Evolutionary conservation across 92 coral and sea anemone genomes (phyloP).

Genomic region (Zoanthus solanderi): DNA sequence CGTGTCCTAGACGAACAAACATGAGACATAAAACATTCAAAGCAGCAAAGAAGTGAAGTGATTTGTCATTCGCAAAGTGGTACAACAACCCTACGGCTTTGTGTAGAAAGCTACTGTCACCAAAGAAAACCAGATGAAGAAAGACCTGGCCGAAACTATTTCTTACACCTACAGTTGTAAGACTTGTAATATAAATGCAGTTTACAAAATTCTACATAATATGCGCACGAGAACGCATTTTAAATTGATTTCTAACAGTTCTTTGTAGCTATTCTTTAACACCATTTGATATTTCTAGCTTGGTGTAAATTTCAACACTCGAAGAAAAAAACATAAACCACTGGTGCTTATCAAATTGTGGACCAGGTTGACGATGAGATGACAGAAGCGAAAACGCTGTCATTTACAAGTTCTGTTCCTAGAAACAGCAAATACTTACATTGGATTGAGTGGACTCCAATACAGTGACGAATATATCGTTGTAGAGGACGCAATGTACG

Average conservation of each 20-base stretch:
- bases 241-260: conserved; percentile 7
- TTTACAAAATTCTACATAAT: conserved; percentile 16
- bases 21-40: conserved; percentile 2
- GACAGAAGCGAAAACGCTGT: conserved; percentile 51
- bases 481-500: conserved; percentile 29
- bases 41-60: conserved; percentile 12
- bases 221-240: conserved; percentile 17
- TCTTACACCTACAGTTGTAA: neutral
- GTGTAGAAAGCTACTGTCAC: conserved; percentile 21
- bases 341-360: conserved; percentile 6
- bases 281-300: neutral
- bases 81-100: neutral
- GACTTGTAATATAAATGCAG: neutral
- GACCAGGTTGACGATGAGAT: conserved; percentile 31
- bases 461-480: conserved; percentile 21
- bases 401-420: conserved; percentile 39
- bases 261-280: neutral
- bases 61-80: conserved; percentile 13
- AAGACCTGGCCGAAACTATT: neutral
- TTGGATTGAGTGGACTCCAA: conserved; percentile 47
- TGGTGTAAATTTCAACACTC: neutral
- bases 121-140: conserved; percentile 29
- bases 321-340: neutral
- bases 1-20: neutral
- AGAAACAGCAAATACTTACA: conserved; percentile 28